Base-by-base conservation (phyloP, 2,888 invertebrate genomes). In the Cryptus viduatorius region DNA sequence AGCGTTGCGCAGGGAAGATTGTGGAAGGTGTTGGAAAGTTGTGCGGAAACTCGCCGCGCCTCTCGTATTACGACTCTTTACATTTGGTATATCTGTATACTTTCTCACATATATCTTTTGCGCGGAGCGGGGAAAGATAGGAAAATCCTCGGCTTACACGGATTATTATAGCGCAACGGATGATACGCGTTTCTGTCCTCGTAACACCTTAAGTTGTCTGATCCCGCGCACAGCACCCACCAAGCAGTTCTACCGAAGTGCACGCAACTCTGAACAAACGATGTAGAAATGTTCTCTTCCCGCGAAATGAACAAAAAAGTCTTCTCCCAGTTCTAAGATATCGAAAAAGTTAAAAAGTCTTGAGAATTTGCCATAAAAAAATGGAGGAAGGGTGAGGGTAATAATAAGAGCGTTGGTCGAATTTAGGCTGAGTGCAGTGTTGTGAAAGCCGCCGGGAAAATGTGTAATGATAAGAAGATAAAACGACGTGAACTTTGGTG, bases 111-210 rank as follows among this genome's bases (percentile, higher is more conserved):
- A 37, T 37, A 56, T 61, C 19, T 53, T 10, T 31, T 3, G 10
- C n/a, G 12, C 12, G 14, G 10, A 37, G 29, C 10, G 59, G 19
- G 19, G 12, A 64, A 42, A 50, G 59, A 29, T 80, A 50, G 72
- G 68, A 80, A 77, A 84, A 84, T 84, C 72, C 80, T 77, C 48
- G 77, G 83, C 77, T 84, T 80, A 84, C 83, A 53, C 14, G 80
- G 83, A 84, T 80, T 84, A 84, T 84, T 53, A 72, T 50, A 37
- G 77, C 67, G 19, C 71, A 53, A 77, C 61, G 68, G 72, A 80
- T 72, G 72, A 80, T 64, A 73, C 80, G 72, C 68, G 72, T 72
- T 64, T 72, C 67, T 79, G 46, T 61, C 76, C 61, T 37, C 76
- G 29, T 29, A 80, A 61, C n/a, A 31, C 59, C n/a, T 61, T 59